Conservation (phyloP, 2,113 vertebrate species). For the Bucco capensis region DNA sequence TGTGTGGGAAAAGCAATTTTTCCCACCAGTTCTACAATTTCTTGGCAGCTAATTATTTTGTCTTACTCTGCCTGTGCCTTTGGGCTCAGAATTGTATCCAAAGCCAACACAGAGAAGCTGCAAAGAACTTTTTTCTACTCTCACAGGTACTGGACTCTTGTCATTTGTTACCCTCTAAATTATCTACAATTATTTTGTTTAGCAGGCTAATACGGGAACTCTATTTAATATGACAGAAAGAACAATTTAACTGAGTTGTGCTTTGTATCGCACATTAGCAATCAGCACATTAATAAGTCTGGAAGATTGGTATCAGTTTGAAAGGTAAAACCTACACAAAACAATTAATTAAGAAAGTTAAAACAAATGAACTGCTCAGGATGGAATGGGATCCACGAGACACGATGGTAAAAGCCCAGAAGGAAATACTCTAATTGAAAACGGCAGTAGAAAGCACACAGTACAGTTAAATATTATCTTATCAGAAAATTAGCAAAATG, state of each 20-base stretch:
- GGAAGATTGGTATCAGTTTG: slow-evolving; percentile 74
- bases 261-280: slow-evolving; percentile 59
- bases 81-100: neutral
- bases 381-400: slow-evolving; percentile 71
- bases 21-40: neutral
- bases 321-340: slow-evolving; percentile 79
- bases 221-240: slow-evolving; percentile 62
- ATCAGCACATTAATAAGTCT: slow-evolving; percentile 73
- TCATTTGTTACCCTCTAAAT: slow-evolving; percentile 59
- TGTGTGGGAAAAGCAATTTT: neutral
- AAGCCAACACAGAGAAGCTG: neutral
- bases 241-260: slow-evolving; percentile 47
- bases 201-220: slow-evolving; percentile 33
- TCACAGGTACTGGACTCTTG: neutral
- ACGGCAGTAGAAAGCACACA: slow-evolving; percentile 61
- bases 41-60: neutral
- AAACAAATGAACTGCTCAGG: slow-evolving; percentile 76
- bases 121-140: neutral
- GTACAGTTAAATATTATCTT: slow-evolving; percentile 77
- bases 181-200: slow-evolving; percentile 57
- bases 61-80: neutral
- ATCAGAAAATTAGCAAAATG: slow-evolving; percentile 86
- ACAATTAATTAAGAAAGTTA: slow-evolving; percentile 82
- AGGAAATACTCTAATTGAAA: slow-evolving; percentile 81
- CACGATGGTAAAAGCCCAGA: slow-evolving; percentile 71